Evolutionary conservation across 2,113 vertebrate species (phyloP).

Genomic region (Copsychus sechellarum): DNA sequence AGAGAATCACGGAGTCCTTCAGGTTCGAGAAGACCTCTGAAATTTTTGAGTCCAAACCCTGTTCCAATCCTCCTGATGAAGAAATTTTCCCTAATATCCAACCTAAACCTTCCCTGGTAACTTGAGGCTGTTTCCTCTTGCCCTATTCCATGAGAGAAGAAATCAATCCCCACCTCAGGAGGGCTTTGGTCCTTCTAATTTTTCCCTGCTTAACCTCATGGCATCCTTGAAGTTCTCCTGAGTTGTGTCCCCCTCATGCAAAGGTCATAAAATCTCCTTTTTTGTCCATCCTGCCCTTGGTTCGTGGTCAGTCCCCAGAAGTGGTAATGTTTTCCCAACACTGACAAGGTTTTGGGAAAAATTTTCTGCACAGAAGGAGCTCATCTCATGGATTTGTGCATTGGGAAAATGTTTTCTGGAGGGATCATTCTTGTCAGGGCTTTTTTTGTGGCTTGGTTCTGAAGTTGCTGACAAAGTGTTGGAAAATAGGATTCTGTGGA

Average conservation of each 20-base stretch:
- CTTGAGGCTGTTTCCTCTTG: not conserved
- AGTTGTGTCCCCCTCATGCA: not conserved
- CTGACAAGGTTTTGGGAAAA: not conserved
- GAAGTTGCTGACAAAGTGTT: not conserved
- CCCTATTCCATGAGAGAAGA: not conserved
- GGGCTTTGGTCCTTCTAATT: not conserved
- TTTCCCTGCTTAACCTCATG: not conserved
- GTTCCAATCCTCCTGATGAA: not conserved
- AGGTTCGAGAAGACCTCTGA: not conserved
- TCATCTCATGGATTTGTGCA: not conserved
- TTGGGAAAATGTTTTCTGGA: not conserved
- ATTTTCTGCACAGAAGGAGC: fast-evolving
- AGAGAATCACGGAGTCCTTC: not conserved
- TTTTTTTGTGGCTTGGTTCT: not conserved
- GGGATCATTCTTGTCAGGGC: not conserved
- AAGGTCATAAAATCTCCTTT: not conserved
- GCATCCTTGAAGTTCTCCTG: not conserved
- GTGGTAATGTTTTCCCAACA: not conserved
- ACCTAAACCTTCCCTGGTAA: not conserved
- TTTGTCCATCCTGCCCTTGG: not conserved
- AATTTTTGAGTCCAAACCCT: not conserved
- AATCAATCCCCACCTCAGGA: not conserved
- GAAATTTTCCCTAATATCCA: not conserved
- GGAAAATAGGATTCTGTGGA: not conserved
- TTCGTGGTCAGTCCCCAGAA: not conserved